phyloP scores from a whole-genome alignment of 37 sponge, comb jelly and placozoan genomes.

The Chondrilla cf. caribensis region DNA sequence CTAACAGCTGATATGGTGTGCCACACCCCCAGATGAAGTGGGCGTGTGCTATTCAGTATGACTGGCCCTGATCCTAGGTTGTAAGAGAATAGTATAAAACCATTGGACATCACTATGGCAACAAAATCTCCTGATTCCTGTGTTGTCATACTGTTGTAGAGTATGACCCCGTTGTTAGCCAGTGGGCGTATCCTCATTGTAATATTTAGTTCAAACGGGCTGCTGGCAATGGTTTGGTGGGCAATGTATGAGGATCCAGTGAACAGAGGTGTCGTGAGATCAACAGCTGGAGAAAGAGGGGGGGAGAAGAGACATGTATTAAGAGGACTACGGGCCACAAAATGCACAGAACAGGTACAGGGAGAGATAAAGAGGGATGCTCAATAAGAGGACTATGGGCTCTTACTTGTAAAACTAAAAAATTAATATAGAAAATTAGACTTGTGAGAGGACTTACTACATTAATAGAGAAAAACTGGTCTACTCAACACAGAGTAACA shows the following conservation, averaged over 20 bases:
- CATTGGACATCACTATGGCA: slow-evolving; percentile 38
- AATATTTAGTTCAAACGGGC: slow-evolving; percentile 12
- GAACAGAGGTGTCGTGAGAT: slow-evolving; percentile 41
- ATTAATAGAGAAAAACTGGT: too few species aligned
- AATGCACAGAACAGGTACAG: not conserved
- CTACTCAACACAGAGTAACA: too few species aligned
- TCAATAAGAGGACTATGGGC: too few species aligned
- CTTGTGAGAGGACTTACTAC: too few species aligned
- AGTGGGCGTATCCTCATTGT: slow-evolving; percentile 41
- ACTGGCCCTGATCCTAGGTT: slow-evolving; percentile 34
- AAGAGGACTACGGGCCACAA: not conserved
- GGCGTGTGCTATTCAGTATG: not conserved
- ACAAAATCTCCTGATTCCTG: slow-evolving; percentile 38
- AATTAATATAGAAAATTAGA: too few species aligned
- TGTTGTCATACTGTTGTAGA: slow-evolving; percentile 38
- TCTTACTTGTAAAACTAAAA: too few species aligned
- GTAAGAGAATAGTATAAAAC: slow-evolving; percentile 21
- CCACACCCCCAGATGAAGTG: slow-evolving; percentile 30
- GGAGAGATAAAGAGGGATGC: too few species aligned
- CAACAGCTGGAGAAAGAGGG: slow-evolving; percentile 13
- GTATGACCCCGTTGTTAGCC: slow-evolving; percentile 35
- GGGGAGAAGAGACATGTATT: not conserved
- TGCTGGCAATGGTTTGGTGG: slow-evolving; percentile 20
- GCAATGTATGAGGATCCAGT: slow-evolving; percentile 50
- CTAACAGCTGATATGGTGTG: slow-evolving; percentile 18